Percentiles rank a stretch among this genome's conserved stretches.
Evolutionary conservation across 2,797 vertebrate genomes (phyloP).

Genomic region (Pteropus rufus): DNA sequence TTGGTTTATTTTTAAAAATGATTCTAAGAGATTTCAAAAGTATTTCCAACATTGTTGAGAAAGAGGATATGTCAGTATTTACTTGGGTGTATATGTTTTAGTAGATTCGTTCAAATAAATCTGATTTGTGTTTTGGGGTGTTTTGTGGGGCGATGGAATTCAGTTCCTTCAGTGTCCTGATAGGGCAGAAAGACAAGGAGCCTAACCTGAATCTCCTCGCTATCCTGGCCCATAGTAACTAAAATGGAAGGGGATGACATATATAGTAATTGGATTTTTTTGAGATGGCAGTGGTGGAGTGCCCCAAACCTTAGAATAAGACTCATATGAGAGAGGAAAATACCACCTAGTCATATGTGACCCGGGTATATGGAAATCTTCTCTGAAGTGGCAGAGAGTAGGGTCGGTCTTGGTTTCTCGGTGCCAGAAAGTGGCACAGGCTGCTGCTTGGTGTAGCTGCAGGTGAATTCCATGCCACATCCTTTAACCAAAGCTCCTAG

Average conservation of each 20-base stretch:
- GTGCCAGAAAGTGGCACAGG: background rate
- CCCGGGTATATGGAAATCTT: background rate
- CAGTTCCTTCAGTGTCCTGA: background rate
- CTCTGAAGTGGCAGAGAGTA: background rate
- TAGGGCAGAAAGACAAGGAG: background rate
- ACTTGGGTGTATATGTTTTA: background rate
- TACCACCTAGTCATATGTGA: background rate
- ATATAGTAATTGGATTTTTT: background rate
- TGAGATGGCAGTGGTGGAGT: background rate
- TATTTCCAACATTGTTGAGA: background rate
- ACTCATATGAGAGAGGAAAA: background rate
- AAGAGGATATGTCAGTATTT: background rate
- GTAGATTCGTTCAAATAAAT: background rate
- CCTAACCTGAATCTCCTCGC: background rate
- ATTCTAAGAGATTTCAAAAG: background rate
- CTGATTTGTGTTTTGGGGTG: background rate
- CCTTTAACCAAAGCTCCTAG: background rate
- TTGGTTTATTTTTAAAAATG: background rate
- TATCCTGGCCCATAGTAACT: background rate
- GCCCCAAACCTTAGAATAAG: background rate
- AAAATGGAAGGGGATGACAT: background rate
- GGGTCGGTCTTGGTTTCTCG: background rate
- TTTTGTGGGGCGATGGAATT: background rate
- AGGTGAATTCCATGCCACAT: background rate
- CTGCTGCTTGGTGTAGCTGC: background rate